phyloP scores from a whole-genome alignment of 2,113 vertebrate genomes.

The Beaufortia kweichowensis region DNA sequence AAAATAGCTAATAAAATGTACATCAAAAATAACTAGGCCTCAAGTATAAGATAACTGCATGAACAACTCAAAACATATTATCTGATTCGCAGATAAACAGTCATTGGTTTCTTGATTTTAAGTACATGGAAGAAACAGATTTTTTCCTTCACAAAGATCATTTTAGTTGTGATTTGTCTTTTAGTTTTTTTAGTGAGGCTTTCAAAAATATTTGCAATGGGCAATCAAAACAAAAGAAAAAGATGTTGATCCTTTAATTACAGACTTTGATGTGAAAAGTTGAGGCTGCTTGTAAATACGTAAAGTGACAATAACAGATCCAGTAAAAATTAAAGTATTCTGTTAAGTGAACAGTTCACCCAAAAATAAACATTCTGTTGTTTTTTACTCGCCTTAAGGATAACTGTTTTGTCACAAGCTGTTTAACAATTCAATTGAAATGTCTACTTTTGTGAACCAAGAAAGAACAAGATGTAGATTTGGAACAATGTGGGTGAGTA shows the following conservation, averaged over 20 bases:
- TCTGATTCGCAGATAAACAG: neutral
- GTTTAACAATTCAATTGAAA: neutral
- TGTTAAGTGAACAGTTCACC: neutral
- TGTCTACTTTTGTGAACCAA: neutral
- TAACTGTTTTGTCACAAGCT: neutral
- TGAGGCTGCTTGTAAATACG: neutral
- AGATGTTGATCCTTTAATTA: neutral
- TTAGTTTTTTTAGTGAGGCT: neutral
- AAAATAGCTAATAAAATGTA: neutral
- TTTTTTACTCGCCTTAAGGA: neutral
- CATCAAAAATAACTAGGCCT: neutral
- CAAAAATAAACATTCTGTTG: neutral
- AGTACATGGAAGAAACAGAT: neutral
- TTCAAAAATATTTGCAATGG: slow-evolving; percentile 11
- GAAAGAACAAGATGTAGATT: too few relatives aligned
- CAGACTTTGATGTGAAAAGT: neutral
- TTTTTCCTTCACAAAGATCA: neutral
- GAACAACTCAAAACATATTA: neutral
- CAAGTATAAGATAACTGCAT: slow-evolving; percentile 1
- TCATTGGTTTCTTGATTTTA: neutral
- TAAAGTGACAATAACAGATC: neutral
- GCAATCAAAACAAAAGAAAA: neutral
- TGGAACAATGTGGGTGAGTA: too few relatives aligned
- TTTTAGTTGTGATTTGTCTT: neutral
- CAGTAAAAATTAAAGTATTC: too few relatives aligned